Evolutionary conservation across 2,113 vertebrate species (phyloP).

Genomic region (Columba livia): DNA sequence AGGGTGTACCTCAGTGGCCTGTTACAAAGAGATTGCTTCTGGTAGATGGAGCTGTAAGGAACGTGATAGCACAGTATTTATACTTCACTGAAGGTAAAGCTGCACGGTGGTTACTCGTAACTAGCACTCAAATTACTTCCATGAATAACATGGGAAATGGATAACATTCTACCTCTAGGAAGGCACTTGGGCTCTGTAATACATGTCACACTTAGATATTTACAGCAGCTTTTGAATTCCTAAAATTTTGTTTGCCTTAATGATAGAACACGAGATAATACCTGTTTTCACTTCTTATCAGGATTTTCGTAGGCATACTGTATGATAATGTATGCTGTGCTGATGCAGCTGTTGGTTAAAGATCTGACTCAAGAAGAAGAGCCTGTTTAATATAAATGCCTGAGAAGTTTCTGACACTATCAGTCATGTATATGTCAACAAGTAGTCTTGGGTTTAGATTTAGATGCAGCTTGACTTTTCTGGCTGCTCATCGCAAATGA

Average conservation of each 20-base stretch:
- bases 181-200: background rate
- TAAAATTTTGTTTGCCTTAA: background rate
- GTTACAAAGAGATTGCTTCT: background rate
- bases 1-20: background rate
- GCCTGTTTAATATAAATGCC: background rate
- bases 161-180: background rate
- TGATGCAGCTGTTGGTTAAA: background rate
- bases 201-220: too few species aligned
- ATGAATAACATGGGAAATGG: background rate
- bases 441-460: background rate
- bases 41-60: conserved; percentile 22
- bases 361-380: background rate
- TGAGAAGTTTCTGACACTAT: background rate
- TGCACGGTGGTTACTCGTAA: background rate
- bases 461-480: background rate
- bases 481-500: background rate
- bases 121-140: background rate
- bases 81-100: conserved; percentile 55
- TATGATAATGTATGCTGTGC: background rate
- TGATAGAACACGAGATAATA: background rate
- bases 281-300: background rate
- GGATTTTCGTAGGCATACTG: background rate
- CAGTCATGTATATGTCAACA: background rate
- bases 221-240: background rate
- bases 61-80: background rate